Percentiles rank a stretch among this genome's conserved stretches.
phyloP scores from a whole-genome alignment of 2,888 invertebrate genomes.

The Agelastica alni region DNA sequence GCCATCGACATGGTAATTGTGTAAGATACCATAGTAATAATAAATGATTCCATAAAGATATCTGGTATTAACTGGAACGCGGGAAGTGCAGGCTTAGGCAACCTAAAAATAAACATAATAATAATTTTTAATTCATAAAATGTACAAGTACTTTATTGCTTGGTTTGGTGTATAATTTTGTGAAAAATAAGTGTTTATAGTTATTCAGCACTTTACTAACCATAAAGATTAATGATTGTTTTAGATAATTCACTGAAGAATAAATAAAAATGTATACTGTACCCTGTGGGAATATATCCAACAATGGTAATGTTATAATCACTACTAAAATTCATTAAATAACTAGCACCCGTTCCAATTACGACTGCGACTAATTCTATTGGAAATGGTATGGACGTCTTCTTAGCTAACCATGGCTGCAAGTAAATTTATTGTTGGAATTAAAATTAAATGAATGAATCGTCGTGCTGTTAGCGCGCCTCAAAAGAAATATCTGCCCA shows the following conservation, averaged over 20 bases:
- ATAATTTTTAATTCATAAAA: not conserved
- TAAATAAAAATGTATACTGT: too few species aligned
- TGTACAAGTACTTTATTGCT: too few species aligned
- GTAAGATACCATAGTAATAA: conserved; percentile 78
- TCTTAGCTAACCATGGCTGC: conserved; percentile 69
- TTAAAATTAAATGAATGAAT: too few species aligned
- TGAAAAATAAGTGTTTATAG: too few species aligned
- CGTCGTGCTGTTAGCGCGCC: too few species aligned
- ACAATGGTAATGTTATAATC: conserved; percentile 69
- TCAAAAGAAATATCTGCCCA: too few species aligned
- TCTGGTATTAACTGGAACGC: conserved; percentile 63
- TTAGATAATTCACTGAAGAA: too few species aligned
- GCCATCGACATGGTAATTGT: conserved; percentile 82
- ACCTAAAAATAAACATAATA: conserved; percentile 56
- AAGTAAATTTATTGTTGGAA: too few species aligned
- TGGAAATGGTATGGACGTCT: conserved; percentile 76
- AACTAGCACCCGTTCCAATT: conserved; percentile 71
- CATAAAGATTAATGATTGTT: too few species aligned
- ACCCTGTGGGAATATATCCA: conserved; percentile 84
- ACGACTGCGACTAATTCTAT: conserved; percentile 81
- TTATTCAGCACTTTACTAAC: too few species aligned
- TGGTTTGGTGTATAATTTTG: too few species aligned
- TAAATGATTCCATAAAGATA: conserved; percentile 67
- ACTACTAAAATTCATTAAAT: conserved; percentile 62
- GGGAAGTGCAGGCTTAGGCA: conserved; percentile 69